Evolutionary conservation across 2,888 invertebrate genomes (phyloP).

Genomic region (Epirrita christyi): DNA sequence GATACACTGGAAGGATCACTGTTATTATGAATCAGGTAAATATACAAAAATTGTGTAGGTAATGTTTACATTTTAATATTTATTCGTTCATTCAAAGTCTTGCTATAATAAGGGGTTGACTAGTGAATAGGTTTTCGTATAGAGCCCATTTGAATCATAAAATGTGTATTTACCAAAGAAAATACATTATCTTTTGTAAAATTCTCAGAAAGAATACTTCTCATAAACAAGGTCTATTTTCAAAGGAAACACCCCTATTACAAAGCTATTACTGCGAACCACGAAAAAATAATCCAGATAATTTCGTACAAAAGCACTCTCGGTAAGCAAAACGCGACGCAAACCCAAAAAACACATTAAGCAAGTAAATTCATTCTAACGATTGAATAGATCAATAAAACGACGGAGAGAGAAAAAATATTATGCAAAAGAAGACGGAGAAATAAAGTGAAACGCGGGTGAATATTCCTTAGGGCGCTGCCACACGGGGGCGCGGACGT

Average conservation of each 20-base stretch:
- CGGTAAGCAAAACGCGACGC: slow-evolving; percentile 30
- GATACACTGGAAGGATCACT: too few species aligned
- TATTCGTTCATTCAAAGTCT: slow-evolving; percentile 23
- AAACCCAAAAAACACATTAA: slow-evolving; percentile 55
- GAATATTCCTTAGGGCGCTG: slow-evolving; percentile 59
- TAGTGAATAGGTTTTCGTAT: too few species aligned
- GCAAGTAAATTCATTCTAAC: slow-evolving; percentile 55
- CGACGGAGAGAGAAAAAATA: slow-evolving; percentile 33
- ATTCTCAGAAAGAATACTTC: slow-evolving; percentile 10
- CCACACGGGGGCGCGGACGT: too few species aligned
- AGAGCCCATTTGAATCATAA: too few species aligned
- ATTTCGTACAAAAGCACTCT: slow-evolving; percentile 42
- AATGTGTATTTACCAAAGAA: neutral
- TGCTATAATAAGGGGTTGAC: too few species aligned
- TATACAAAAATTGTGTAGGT: slow-evolving; percentile 29
- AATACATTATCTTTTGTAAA: neutral
- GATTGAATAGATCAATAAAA: slow-evolving; percentile 71
- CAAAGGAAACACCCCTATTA: slow-evolving; percentile 36
- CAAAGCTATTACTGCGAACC: slow-evolving; percentile 26
- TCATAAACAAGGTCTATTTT: slow-evolving; percentile 30
- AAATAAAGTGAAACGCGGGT: slow-evolving; percentile 40
- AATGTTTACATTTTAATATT: slow-evolving; percentile 19
- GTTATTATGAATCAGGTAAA: too few species aligned
- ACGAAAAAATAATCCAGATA: slow-evolving; percentile 38
- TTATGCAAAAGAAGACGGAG: slow-evolving; percentile 38